Evolutionary conservation across 92 coral and sea anemone species (phyloP), one percentile per base, ranked within the genome.

Genomic region (Metridium senile): DNA sequence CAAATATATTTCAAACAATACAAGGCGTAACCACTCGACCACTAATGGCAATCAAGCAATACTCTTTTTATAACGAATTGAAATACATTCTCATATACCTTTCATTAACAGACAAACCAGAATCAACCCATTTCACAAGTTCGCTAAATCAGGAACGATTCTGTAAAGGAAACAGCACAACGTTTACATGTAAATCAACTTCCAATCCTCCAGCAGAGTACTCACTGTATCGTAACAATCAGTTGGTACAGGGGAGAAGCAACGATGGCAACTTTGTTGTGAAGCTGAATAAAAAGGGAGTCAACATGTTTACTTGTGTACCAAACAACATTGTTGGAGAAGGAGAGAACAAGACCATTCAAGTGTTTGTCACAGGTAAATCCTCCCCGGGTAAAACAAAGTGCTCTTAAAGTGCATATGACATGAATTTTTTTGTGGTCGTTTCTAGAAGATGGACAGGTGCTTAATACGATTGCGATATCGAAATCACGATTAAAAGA

Each of bases 131-230:
- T 1, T 9, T 70, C 62, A 70, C n/a, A 26, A 23, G 10, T 0
- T 47, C 61, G 10, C 62, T 61, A 49, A 51, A 31, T 30, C 29
- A 39, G 4, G 26, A 26, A 0, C 30, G 11, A 11, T 62, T 75
- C 31, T 82, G 86, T 21, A 39, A 7, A 33, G 70, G 62, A 35
- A 72, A 68, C 26, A 19, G 6, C 59, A 19, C 78, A 35, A 23
- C 62, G 19, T 20, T 86, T 23, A 81, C 49, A 70, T 86, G 90
- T 71, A 70, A 27, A 28, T 33, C 86, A 20, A 70, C 58, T 39
- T 83, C 90, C 35, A 75, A 71, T 19, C 90, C 90, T 9, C 63
- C 25, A 4, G 74, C 79, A 17, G 57, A 73, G 45, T 84, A 77
- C 75, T 30, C 32, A 0, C 77, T 77, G 53, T 74, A 59, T 67